These are phyloP conservation scores for Netelia inedita DNA, from an alignment of 2,888 invertebrate genomes.

Conservation along the genomic window DNA sequence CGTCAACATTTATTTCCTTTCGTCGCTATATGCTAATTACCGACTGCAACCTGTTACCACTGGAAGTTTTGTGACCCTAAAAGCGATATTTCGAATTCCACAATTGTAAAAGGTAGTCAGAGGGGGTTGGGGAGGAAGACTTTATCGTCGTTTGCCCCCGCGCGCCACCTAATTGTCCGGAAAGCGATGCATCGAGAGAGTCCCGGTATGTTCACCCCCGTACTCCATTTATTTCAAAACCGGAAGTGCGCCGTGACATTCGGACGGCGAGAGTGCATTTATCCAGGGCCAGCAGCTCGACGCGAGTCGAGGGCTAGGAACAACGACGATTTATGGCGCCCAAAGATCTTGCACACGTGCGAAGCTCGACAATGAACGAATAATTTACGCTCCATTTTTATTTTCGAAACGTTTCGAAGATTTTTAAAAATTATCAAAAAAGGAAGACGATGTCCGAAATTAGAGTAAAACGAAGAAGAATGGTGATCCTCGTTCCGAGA, in stretches of 20 bases:
- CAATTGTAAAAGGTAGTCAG: neutral
- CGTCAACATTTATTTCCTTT: neutral
- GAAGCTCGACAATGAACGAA: neutral
- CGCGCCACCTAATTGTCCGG: conserved; percentile 66
- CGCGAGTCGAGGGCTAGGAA: neutral
- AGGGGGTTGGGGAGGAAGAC: conserved; percentile 19
- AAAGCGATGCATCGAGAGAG: conserved; percentile 32
- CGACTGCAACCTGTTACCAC: conserved; percentile 53
- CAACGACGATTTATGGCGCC: conserved; percentile 60
- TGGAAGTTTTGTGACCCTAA: neutral
- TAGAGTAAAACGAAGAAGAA: neutral
- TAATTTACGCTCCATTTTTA: neutral
- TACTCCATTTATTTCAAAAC: conserved; percentile 72
- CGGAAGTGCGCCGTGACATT: conserved; percentile 76
- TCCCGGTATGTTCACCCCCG: conserved; percentile 53
- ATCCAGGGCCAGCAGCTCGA: conserved; percentile 26
- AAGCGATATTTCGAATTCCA: conserved; percentile 11
- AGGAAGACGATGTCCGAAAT: neutral
- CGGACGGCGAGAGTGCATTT: conserved; percentile 74
- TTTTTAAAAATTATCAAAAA: neutral
- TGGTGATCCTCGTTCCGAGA: neutral
- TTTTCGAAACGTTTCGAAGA: neutral
- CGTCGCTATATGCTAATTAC: conserved; percentile 52
- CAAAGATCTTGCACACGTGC: neutral
- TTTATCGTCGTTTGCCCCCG: conserved; percentile 56